Evolutionary conservation across 2,113 vertebrate genomes (phyloP).

Genomic region (Motacilla tschutschensis): DNA sequence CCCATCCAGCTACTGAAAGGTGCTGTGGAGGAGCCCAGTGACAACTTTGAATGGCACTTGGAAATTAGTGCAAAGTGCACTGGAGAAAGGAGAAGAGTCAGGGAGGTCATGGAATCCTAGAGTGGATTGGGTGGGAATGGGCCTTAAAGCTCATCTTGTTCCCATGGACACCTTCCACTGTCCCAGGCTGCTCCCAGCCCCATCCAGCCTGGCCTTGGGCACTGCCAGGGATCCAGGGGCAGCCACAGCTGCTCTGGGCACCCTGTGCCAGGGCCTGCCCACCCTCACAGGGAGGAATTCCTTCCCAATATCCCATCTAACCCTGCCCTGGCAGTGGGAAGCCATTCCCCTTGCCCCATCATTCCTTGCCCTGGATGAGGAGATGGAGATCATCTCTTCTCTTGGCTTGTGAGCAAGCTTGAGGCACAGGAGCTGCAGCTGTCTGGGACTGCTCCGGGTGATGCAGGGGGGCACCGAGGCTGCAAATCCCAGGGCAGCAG

Average conservation of each 20-base stretch:
- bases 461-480: neutral
- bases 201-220: rapidly evolving
- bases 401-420: neutral
- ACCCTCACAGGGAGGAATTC: rapidly evolving
- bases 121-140: neutral
- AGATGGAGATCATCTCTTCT: neutral
- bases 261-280: neutral
- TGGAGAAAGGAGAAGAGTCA: neutral
- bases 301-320: rapidly evolving
- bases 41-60: neutral
- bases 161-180: rapidly evolving
- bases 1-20: neutral
- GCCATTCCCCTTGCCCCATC: neutral
- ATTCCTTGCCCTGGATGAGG: neutral
- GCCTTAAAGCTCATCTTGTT: neutral
- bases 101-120: neutral
- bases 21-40: neutral
- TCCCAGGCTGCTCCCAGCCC: neutral
- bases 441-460: neutral
- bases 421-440: neutral
- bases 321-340: neutral
- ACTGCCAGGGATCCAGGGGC: neutral
- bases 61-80: rapidly evolving
- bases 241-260: neutral
- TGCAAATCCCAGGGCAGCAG: neutral